These are phyloP conservation scores for Luperina nickerlii DNA, from an alignment of 2,888 invertebrate genomes.

Conservation along the genomic window DNA sequence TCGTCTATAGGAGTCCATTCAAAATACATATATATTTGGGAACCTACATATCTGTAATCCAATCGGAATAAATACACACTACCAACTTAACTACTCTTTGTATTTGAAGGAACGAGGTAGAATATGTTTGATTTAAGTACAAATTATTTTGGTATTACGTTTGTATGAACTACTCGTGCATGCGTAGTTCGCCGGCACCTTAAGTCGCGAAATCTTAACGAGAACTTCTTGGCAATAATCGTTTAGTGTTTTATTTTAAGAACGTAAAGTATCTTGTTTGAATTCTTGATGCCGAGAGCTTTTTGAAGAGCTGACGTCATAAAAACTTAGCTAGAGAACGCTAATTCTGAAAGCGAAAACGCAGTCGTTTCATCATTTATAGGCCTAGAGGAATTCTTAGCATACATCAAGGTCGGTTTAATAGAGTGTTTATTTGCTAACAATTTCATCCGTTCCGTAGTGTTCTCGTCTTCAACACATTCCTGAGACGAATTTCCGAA, in stretches of 20 bases:
- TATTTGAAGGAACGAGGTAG: too few relatives aligned
- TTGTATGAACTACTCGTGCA: too few relatives aligned
- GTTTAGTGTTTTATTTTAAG: slow-evolving; percentile 35
- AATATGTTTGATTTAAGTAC: too few relatives aligned
- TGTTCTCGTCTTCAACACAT: not conserved
- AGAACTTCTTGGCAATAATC: slow-evolving; percentile 20
- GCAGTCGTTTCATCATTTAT: slow-evolving; percentile 29
- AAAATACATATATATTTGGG: too few relatives aligned
- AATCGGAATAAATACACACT: too few relatives aligned
- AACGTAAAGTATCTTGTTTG: slow-evolving; percentile 8
- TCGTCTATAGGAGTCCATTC: too few relatives aligned
- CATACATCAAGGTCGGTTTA: slow-evolving; percentile 11
- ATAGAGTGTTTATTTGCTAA: not conserved
- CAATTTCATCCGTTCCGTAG: not conserved
- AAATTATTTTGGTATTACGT: too few relatives aligned
- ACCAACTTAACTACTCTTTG: too few relatives aligned
- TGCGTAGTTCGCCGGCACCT: too few relatives aligned
- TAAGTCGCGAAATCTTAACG: slow-evolving; percentile 21
- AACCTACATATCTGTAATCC: too few relatives aligned
- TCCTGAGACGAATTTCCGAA: not conserved
- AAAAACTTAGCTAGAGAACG: slow-evolving; percentile 22
- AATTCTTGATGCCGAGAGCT: not conserved
- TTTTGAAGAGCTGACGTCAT: slow-evolving; percentile 27
- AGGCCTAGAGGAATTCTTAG: slow-evolving; percentile 15
- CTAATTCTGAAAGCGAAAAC: slow-evolving; percentile 47